These are phyloP conservation scores for Polypterus bichir DNA, from an alignment of 2,113 vertebrate species.

Conservation along the genomic window DNA sequence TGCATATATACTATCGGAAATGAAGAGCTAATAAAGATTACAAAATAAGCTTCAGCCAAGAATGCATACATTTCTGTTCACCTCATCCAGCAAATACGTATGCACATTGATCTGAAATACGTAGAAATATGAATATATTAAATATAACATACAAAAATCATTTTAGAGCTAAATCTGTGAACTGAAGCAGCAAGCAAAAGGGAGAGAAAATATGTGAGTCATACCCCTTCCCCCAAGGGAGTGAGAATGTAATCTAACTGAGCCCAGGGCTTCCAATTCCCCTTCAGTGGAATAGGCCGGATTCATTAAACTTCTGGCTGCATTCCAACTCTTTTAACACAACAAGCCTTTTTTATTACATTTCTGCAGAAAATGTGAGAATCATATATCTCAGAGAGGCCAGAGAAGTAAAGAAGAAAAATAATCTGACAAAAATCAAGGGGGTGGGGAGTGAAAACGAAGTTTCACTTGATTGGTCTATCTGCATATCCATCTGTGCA, in stretches of 20 bases:
- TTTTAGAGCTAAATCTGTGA: slow-evolving; percentile 40
- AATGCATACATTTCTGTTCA: too few species aligned
- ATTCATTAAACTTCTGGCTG: slow-evolving; percentile 98
- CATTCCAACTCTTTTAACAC: slow-evolving; percentile 94
- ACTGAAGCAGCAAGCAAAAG: slow-evolving; percentile 52
- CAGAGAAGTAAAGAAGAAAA: slow-evolving; percentile 18
- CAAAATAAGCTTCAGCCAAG: too few species aligned
- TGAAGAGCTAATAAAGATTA: too few species aligned
- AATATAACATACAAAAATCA: slow-evolving; percentile 26
- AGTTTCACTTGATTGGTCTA: too few species aligned
- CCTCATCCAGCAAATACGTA: too few species aligned
- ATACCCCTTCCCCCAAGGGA: slow-evolving; percentile 50
- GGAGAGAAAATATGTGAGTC: slow-evolving; percentile 46
- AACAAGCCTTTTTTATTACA: slow-evolving; percentile 86
- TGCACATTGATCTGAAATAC: too few species aligned
- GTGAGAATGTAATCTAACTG: slow-evolving; percentile 51
- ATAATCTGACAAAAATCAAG: too few species aligned
- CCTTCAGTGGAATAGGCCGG: slow-evolving; percentile 84
- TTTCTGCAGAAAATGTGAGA: slow-evolving; percentile 94
- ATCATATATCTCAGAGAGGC: slow-evolving; percentile 85
- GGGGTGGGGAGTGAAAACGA: too few species aligned
- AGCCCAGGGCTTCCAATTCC: slow-evolving; percentile 61
- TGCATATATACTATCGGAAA: too few species aligned
- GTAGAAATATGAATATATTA: slow-evolving; percentile 27
- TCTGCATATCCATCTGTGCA: too few species aligned